phyloP scores from a whole-genome alignment of 2,797 vertebrate species.

The Heterohyrax brucei region DNA sequence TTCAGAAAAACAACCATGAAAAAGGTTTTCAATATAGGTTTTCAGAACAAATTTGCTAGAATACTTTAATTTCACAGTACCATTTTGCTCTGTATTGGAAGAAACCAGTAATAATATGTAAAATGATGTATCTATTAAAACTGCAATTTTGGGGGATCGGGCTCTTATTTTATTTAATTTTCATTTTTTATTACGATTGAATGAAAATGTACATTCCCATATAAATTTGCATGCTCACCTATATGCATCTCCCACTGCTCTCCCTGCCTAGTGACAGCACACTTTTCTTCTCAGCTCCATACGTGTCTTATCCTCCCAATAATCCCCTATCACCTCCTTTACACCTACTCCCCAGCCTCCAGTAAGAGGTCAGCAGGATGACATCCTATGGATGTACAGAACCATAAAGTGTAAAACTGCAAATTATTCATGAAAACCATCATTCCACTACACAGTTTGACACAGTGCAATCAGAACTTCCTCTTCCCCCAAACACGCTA shows the following conservation, averaged over 20 bases:
- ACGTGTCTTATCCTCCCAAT: too few species aligned
- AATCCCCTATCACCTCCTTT: too few species aligned
- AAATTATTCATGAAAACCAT: slow-evolving; percentile 67
- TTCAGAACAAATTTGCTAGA: slow-evolving; percentile 52
- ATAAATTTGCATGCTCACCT: too few species aligned
- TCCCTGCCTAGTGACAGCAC: too few species aligned
- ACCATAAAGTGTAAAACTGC: neutral
- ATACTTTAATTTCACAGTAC: slow-evolving; percentile 58
- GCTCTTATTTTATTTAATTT: too few species aligned
- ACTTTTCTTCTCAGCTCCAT: too few species aligned
- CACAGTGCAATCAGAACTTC: neutral
- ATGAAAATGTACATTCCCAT: too few species aligned
- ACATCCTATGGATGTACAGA: too few species aligned
- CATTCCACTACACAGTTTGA: slow-evolving; percentile 37
- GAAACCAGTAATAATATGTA: neutral
- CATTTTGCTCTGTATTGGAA: slow-evolving; percentile 16
- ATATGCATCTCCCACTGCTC: too few species aligned
- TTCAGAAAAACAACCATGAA: slow-evolving; percentile 49
- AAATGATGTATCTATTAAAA: slow-evolving; percentile 45
- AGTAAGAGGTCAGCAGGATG: too few species aligned
- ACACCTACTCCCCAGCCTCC: too few species aligned
- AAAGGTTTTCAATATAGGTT: slow-evolving; percentile 57
- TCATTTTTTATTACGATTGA: too few species aligned
- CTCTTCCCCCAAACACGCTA: neutral
- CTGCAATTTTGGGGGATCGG: neutral